Conservation (phyloP, 2,888 invertebrate genomes). For the Dyspetes luteomarginatus region DNA sequence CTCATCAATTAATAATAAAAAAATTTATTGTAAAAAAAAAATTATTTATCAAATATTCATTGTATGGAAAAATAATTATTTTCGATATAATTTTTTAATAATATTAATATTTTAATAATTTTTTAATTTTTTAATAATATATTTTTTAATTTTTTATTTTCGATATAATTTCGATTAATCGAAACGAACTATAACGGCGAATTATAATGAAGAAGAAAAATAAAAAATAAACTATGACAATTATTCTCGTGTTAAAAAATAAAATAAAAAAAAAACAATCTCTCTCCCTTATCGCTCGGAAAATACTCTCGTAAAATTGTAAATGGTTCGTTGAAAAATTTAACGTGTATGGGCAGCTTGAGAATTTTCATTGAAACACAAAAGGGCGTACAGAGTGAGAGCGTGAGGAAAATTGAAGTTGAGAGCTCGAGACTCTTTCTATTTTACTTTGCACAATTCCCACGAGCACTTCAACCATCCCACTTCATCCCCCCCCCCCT, state of each 20-base stretch:
- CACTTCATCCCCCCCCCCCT: conserved; percentile 18
- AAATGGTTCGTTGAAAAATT: not conserved
- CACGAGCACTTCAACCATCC: conserved; percentile 20
- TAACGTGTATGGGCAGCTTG: conserved; percentile 38
- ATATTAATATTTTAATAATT: not conserved
- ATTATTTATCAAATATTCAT: no score
- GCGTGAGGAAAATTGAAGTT: conserved; percentile 51
- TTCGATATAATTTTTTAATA: not conserved
- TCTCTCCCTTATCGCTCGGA: no score
- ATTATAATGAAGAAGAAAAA: no score
- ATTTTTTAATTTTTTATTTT: not conserved
- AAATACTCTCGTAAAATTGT: not conserved
- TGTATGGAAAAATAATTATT: no score
- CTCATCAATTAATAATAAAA: no score
- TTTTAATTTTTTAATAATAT: not conserved
- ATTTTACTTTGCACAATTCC: conserved; percentile 15
- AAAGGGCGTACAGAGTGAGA: conserved; percentile 34
- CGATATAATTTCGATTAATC: conserved; percentile 17
- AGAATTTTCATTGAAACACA: conserved; percentile 54
- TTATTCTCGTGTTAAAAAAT: no score
- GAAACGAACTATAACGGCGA: no score
- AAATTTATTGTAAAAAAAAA: no score
- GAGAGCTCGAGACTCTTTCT: conserved; percentile 43
- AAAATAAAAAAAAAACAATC: no score
- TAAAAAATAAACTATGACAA: no score